These are phyloP conservation scores for Agrochola lota DNA, from an alignment of 2,888 invertebrate species.

Conservation along the genomic window DNA sequence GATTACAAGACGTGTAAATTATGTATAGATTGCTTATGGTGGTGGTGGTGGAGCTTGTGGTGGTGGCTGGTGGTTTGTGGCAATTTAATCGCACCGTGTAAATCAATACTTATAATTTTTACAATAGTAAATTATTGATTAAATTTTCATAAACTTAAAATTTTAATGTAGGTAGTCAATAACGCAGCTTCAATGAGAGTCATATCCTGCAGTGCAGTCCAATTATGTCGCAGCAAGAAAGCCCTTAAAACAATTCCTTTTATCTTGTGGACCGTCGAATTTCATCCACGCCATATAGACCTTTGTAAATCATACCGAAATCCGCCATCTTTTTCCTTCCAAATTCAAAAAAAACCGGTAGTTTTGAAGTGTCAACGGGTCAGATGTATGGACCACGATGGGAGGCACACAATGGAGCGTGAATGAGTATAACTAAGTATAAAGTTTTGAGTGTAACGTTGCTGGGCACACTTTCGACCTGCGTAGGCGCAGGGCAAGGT, in stretches of 20 bases:
- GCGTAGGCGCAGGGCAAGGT: slow-evolving; percentile 73
- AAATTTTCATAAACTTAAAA: not conserved
- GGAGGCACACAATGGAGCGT: slow-evolving; percentile 63
- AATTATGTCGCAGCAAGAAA: not conserved
- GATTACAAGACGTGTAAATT: slow-evolving; percentile 7
- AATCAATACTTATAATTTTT: not conserved
- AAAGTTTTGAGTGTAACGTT: slow-evolving; percentile 64
- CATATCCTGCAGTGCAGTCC: not conserved
- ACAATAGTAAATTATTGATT: not conserved
- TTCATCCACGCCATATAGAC: not conserved
- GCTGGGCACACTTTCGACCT: slow-evolving; percentile 76
- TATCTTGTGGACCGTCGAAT: not conserved
- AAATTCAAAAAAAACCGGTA: slow-evolving; percentile 63
- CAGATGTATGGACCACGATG: slow-evolving; percentile 62
- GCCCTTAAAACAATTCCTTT: slow-evolving; percentile 6
- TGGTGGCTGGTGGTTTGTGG: too few species aligned
- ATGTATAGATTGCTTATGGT: not conserved
- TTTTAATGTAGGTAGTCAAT: not conserved
- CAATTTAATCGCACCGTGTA: not conserved
- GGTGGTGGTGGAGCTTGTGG: too few species aligned
- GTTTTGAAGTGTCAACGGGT: slow-evolving; percentile 71
- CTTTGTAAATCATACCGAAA: slow-evolving; percentile 34
- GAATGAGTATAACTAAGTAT: slow-evolving; percentile 67
- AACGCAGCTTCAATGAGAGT: not conserved
- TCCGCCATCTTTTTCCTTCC: slow-evolving; percentile 12